Base-by-base conservation (phyloP, 2,888 invertebrate species). In the Halocaridina rubra region DNA sequence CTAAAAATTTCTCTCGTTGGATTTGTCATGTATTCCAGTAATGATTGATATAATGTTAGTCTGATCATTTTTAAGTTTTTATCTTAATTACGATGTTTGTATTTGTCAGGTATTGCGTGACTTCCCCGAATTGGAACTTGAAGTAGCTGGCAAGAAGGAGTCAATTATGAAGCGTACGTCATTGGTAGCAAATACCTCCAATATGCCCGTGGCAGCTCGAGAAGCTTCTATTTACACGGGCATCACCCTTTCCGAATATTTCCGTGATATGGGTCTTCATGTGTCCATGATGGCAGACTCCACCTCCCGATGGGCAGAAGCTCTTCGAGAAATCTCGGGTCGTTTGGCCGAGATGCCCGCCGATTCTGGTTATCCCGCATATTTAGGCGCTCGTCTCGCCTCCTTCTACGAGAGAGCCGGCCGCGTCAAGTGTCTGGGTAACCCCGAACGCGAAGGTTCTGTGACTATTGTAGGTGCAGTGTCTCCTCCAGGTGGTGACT, bases 201-300 rank as follows among this genome's bases (percentile, higher is more conserved):
- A 99, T 96, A 99, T 99, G 99, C 99, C 99, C 91, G 99, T 99
- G 88, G 99, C 99, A 90, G 99, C 99, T 92, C 95, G 99, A 92
- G 99, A 99, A 93, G 99, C 99, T 87, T 99, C 99, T 91, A 99
- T 99, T 91, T 99, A 99, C 92, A 99, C 99, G 87, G 98, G 97
- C 90, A 99, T 99, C 92, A 99, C 99, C 0, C 93, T 99, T n/a
- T 98, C 99, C 30, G 99, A 99, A 92, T 99, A 99, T 92, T 99
- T 98, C 96, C 92, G 93, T 30, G 88, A 93, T 92, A 98, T 98
- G 99, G 99, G 99, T 91, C 98, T 98, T 94, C 97, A 99, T 92
- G 99, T 99, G 69, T 98, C 99, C 89, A 99, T 99, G 99, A 99
- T 99, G 99, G 99, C 99, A 88, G 99, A 99, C 93, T 99, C 99